phyloP scores from a whole-genome alignment of 2,113 vertebrate species.

The Capreolus pygargus region DNA sequence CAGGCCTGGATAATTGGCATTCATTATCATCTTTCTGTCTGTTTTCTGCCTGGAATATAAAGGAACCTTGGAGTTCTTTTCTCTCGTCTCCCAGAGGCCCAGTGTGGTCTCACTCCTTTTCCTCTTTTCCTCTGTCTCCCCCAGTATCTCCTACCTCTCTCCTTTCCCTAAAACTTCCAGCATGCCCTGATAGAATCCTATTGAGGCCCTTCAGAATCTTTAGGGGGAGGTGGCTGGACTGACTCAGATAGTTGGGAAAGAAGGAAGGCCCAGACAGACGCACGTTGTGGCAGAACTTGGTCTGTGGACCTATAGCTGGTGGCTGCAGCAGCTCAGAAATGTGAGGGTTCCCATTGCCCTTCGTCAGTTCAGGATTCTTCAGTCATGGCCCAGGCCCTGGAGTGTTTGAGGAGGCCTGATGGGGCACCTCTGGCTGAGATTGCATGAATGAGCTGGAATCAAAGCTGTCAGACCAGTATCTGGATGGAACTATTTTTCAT shows the following conservation, averaged over 20 bases:
- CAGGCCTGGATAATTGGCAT: slow-evolving; percentile 7
- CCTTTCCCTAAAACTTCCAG: neutral
- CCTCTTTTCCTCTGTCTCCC: neutral
- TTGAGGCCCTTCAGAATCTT: neutral
- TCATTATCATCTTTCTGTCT: slow-evolving; percentile 44
- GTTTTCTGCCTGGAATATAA: slow-evolving; percentile 37
- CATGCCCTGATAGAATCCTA: neutral
- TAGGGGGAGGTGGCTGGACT: neutral
- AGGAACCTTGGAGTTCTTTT: neutral
- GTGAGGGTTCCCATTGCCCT: neutral
- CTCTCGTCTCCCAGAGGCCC: neutral
- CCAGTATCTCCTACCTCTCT: neutral
- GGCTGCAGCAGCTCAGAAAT: neutral
- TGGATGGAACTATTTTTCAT: neutral
- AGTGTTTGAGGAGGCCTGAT: neutral
- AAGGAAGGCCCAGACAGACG: neutral
- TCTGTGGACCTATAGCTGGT: neutral
- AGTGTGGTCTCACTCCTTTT: neutral
- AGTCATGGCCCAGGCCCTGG: neutral
- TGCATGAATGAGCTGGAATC: neutral
- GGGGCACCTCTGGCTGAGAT: neutral
- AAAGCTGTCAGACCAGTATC: neutral
- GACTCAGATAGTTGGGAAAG: neutral
- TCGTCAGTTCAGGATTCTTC: neutral
- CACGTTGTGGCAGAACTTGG: neutral